Evolutionary conservation across 2,113 vertebrate species (phyloP).

Genomic region (Ariopsis seemanni): DNA sequence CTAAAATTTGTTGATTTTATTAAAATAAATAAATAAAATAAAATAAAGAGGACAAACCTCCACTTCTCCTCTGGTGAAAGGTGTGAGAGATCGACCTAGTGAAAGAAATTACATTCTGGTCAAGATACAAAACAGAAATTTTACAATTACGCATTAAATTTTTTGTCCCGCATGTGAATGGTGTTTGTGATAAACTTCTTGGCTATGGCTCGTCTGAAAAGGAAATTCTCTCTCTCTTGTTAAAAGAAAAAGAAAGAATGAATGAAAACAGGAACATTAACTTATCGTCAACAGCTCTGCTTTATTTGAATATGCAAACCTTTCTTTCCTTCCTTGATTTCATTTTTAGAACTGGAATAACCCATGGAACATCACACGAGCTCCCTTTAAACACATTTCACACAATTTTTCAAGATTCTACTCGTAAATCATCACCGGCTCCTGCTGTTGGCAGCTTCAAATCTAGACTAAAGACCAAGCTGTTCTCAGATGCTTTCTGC

Average conservation of each 20-base stretch:
- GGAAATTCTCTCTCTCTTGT: neutral
- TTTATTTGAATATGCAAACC: too few species aligned
- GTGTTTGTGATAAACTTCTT: neutral
- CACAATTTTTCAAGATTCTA: neutral
- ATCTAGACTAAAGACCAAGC: too few species aligned
- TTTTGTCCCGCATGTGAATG: neutral
- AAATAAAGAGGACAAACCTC: constrained; percentile 80
- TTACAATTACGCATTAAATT: neutral
- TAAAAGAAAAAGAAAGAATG: neutral
- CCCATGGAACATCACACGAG: neutral
- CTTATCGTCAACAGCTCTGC: neutral
- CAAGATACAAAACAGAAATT: neutral
- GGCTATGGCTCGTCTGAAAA: neutral
- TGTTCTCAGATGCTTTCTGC: too few species aligned
- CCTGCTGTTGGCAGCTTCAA: too few species aligned
- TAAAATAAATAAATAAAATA: neutral
- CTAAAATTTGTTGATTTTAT: too few species aligned
- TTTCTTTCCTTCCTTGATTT: too few species aligned
- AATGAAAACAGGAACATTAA: neutral
- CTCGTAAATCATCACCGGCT: neutral
- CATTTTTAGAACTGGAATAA: neutral
- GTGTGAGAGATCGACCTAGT: constrained; percentile 86
- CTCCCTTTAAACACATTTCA: neutral
- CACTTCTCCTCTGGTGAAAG: constrained; percentile 93
- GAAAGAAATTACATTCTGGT: constrained; percentile 20